Evolutionary conservation across 2,888 invertebrate species (phyloP).

Genomic region (Lathronympha strigana): DNA sequence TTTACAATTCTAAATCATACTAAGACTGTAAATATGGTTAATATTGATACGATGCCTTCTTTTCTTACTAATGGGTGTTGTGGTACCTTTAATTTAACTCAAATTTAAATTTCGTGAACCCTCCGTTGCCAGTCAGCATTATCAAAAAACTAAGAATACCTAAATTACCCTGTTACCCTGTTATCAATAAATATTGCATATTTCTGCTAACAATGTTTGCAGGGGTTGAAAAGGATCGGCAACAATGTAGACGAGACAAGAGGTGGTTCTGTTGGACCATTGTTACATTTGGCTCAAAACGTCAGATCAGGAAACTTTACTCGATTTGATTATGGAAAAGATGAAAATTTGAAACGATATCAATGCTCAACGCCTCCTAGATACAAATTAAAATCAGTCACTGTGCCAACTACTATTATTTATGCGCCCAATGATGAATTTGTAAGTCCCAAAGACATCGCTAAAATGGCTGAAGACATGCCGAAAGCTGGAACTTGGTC

Average conservation of each 20-base stretch:
- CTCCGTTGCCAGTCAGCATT: too few relatives aligned
- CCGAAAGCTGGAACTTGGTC: conserved; percentile 44
- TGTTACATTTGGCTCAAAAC: conserved; percentile 52
- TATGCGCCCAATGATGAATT: conserved; percentile 48
- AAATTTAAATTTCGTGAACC: too few relatives aligned
- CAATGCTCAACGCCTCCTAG: conserved; percentile 39
- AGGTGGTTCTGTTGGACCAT: conserved; percentile 50
- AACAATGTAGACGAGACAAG: conserved; percentile 27
- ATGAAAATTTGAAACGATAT: conserved; percentile 46
- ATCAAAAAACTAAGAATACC: too few relatives aligned
- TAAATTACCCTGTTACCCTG: too few relatives aligned
- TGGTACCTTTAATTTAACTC: too few relatives aligned
- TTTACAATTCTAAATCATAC: too few relatives aligned
- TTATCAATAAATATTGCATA: too few relatives aligned
- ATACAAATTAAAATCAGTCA: conserved; percentile 47
- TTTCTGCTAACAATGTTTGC: background rate
- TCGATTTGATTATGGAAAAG: conserved; percentile 47
- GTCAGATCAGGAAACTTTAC: conserved; percentile 47
- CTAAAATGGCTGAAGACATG: conserved; percentile 48
- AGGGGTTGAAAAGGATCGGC: conserved; percentile 2
- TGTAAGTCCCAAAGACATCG: conserved; percentile 47
- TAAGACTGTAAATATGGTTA: too few relatives aligned
- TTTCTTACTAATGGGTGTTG: too few relatives aligned
- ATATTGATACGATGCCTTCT: too few relatives aligned
- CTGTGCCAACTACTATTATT: conserved; percentile 47